Evolutionary conservation across 1,140 invertebrate genomes (phyloP).

Genomic region (Bicyclus anynana): DNA sequence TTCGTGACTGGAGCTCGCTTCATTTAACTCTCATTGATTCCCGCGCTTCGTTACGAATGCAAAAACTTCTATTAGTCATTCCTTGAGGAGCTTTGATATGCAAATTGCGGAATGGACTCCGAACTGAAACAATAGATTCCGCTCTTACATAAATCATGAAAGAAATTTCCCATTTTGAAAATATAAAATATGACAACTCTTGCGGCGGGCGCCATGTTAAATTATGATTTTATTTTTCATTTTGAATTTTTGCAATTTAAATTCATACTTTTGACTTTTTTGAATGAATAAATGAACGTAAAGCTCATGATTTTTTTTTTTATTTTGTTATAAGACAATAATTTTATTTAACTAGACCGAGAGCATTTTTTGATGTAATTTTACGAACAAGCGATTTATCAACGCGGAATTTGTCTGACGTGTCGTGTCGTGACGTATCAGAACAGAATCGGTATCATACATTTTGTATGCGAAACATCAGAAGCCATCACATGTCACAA

Average conservation of each 20-base stretch:
- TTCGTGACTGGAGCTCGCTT: slow-evolving; percentile 33
- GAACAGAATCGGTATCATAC: too few relatives aligned
- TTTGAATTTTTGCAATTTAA: slow-evolving; percentile 4
- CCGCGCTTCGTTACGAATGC: slow-evolving; percentile 61
- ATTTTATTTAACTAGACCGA: too few relatives aligned
- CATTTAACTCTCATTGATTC: slow-evolving; percentile 59
- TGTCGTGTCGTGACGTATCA: too few relatives aligned
- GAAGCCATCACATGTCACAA: too few relatives aligned
- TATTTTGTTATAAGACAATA: too few relatives aligned
- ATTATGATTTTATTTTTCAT: slow-evolving; percentile 4
- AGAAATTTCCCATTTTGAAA: slow-evolving; percentile 13
- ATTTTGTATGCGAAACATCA: too few relatives aligned
- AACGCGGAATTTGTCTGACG: too few relatives aligned
- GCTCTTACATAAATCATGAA: slow-evolving; percentile 43
- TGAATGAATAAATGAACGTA: neutral
- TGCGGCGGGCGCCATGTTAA: neutral
- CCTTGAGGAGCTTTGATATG: slow-evolving; percentile 56
- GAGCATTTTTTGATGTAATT: too few relatives aligned
- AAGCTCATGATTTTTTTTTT: too few relatives aligned
- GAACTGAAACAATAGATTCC: slow-evolving; percentile 61
- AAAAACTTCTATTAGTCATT: slow-evolving; percentile 63
- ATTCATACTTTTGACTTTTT: neutral
- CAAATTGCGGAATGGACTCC: slow-evolving; percentile 47
- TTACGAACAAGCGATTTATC: too few relatives aligned
- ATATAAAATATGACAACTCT: slow-evolving; percentile 15